Percentiles rank a stretch among this genome's conserved stretches.
phyloP scores from a whole-genome alignment of 2,113 vertebrate species.

The Ancistrus triradiatus region DNA sequence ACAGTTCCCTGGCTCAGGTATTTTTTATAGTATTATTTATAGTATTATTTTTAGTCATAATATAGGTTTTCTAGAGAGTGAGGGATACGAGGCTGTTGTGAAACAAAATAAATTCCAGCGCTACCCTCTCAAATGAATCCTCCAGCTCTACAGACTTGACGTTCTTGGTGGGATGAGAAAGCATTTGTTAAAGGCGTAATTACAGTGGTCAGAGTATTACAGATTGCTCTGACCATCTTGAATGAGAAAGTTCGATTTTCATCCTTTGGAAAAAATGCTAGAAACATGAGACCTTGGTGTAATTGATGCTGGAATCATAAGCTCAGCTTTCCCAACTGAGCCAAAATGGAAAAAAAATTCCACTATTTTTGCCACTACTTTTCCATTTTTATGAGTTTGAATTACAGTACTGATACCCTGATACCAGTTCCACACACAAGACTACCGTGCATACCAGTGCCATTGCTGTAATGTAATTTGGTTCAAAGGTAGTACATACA shows the following conservation, averaged over 20 bases:
- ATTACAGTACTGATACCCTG: no score
- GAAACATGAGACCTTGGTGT: constrained; percentile 30
- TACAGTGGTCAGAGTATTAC: constrained; percentile 36
- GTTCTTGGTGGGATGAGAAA: constrained; percentile 35
- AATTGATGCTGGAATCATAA: constrained; percentile 39
- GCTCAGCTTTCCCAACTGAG: no score
- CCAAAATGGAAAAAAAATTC: no score
- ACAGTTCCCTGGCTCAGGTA: no score
- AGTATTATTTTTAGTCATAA: constrained; percentile 2
- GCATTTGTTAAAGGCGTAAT: constrained; percentile 43
- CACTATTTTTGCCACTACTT: no score
- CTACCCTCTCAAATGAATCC: neutral
- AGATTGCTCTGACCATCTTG: constrained; percentile 26
- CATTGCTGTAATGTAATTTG: no score
- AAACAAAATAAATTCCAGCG: constrained; percentile 10
- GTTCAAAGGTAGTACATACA: no score
- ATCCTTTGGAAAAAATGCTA: constrained; percentile 18
- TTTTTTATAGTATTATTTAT: no score
- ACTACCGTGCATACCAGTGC: no score
- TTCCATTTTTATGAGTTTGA: no score
- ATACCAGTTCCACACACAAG: no score
- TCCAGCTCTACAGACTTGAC: constrained; percentile 4
- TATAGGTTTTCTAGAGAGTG: constrained; percentile 26
- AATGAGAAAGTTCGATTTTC: constrained; percentile 19
- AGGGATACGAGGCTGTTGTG: neutral